Evolutionary conservation across 1,140 invertebrate species (phyloP).

Genomic region (Hypothenemus hampei): DNA sequence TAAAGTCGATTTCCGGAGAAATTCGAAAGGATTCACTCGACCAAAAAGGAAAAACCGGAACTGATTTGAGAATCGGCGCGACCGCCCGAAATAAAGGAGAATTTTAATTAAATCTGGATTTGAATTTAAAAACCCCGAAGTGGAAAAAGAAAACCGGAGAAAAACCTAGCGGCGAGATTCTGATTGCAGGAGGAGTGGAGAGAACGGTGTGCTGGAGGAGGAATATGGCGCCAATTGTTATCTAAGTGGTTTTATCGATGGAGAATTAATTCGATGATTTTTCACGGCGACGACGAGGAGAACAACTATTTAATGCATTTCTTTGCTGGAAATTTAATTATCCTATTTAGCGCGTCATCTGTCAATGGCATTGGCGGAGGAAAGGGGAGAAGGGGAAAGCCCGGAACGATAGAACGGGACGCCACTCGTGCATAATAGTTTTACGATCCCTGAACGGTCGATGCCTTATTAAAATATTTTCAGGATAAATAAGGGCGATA

Average conservation of each 20-base stretch:
- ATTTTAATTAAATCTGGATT: slow-evolving; percentile 28
- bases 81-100: slow-evolving; percentile 12
- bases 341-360: too few relatives aligned
- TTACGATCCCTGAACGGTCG: slow-evolving; percentile 14
- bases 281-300: background rate
- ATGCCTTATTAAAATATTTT: slow-evolving; percentile 40
- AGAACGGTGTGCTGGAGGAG: background rate
- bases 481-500: slow-evolving; percentile 39
- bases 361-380: too few relatives aligned
- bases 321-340: background rate
- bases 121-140: slow-evolving; percentile 23
- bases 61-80: slow-evolving; percentile 13
- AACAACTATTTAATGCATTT: background rate
- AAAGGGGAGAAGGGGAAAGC: too few relatives aligned
- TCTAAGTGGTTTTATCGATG: slow-evolving; percentile 17
- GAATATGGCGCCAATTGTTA: slow-evolving; percentile 9
- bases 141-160: slow-evolving; percentile 10
- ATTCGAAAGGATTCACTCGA: slow-evolving; percentile 27
- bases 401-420: too few relatives aligned
- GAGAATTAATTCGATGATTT: slow-evolving; percentile 15
- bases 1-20: slow-evolving; percentile 33
- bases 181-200: background rate
- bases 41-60: slow-evolving; percentile 24
- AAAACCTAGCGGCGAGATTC: slow-evolving; percentile 5
- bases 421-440: background rate